Base-by-base conservation (phyloP, 2,888 invertebrate genomes). In the Leptopilina syphax region DNA sequence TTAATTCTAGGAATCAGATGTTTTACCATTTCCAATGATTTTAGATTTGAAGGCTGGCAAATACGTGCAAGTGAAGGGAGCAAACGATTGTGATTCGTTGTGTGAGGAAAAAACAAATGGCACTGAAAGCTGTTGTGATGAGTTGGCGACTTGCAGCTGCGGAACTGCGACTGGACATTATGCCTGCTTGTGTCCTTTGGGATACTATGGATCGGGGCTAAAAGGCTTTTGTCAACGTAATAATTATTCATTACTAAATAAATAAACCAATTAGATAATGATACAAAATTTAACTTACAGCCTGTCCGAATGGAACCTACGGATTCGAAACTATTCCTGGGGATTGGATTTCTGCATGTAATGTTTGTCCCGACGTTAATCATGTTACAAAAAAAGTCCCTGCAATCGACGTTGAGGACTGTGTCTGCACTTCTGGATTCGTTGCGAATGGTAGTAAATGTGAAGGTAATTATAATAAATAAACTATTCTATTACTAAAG, bases 91-190 rank as follows among this genome's bases (percentile, higher is more conserved):
- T 87, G 91, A 93, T 84, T 88, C 90, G 66, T 90, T 95, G 27
- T 95, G 95, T 85, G 86, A 88, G 13, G 80, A 83, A 76, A 80
- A 27, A n/a, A 82, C 73, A 24, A 78, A 82, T 65, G 70, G 80
- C n/a, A 70, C 84, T 34, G 88, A 87, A 3, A 88, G 91, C 77
- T 95, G 95, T 86, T 96, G 95, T 87, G 94, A 95, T 88, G 87
- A 89, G 10, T 92, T 93, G 80, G 95, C 95, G 1, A 91, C 92
- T 13, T 96, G 95, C 87, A 93, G 94, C 12, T 96, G 96, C 87
- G 95, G 95, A 0, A 94, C 94, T 5, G 93, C 94, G 24, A 95
- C 95, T 0, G 96, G 95, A 0, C 94, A 95, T 86, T 95, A 95
- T 86, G 93, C 94, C n/a, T 96, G 96, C 85, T 90, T 94, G 34